Evolutionary conservation across 2,888 invertebrate genomes (phyloP).

Genomic region (Xestia ashworthii): DNA sequence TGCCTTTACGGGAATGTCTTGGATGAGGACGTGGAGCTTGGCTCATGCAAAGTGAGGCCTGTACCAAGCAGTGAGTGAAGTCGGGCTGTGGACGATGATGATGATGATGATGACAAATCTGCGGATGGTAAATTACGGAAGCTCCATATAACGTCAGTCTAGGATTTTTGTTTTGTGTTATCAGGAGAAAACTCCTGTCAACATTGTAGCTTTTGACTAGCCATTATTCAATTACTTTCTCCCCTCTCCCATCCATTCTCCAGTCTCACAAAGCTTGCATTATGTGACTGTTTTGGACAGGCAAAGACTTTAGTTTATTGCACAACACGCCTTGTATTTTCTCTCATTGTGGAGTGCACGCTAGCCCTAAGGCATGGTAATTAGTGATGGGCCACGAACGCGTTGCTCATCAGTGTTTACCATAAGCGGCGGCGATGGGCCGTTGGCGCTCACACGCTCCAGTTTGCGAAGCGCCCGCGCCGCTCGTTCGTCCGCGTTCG

Average conservation of each 20-base stretch:
- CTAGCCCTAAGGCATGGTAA: conserved; percentile 67
- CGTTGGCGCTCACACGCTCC: conserved; percentile 79
- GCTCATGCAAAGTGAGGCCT: too few relatives aligned
- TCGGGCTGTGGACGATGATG: too few relatives aligned
- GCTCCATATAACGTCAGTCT: not conserved
- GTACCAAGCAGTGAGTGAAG: too few relatives aligned
- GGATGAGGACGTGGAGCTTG: too few relatives aligned
- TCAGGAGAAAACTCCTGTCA: not conserved
- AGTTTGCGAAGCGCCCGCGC: conserved; percentile 70
- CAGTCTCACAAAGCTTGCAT: conserved; percentile 20
- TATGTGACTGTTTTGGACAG: conserved; percentile 43
- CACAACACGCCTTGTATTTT: conserved; percentile 39
- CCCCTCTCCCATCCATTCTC: conserved; percentile 3
- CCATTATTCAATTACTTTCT: conserved; percentile 25
- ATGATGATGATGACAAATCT: not conserved
- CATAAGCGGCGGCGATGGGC: conserved; percentile 67
- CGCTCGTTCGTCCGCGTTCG: conserved; percentile 61
- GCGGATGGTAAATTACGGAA: not conserved
- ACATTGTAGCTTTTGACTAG: not conserved
- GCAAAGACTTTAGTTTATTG: conserved; percentile 27
- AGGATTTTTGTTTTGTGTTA: not conserved
- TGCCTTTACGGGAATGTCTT: too few relatives aligned
- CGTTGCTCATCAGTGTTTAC: conserved; percentile 72
- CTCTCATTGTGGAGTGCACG: conserved; percentile 46
- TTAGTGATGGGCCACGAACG: conserved; percentile 71